These are phyloP conservation scores for Chascanopsetta lugubris DNA, from an alignment of 2,113 vertebrate species.

Conservation along the genomic window DNA sequence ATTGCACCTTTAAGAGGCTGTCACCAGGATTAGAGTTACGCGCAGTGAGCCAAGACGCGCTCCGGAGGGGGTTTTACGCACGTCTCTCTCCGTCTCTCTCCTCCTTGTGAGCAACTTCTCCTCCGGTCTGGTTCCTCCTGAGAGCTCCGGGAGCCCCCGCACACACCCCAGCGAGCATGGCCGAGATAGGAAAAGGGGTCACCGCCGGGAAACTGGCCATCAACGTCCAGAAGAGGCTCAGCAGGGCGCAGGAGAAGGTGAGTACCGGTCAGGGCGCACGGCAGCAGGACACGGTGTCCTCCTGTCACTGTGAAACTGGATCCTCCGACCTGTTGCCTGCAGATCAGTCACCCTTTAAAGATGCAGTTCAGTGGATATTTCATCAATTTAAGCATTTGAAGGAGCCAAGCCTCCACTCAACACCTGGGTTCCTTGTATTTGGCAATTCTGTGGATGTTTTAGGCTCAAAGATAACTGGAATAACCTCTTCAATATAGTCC, in stretches of 20 bases:
- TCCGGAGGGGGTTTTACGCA: conserved; percentile 54
- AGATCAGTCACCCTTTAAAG: neutral
- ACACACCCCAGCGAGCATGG: conserved; percentile 81
- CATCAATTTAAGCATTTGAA: neutral
- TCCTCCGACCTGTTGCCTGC: neutral
- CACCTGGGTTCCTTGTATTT: too few relatives aligned
- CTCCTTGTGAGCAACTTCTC: conserved; percentile 3
- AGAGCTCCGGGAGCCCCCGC: conserved; percentile 23
- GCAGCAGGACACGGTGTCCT: conserved; percentile 32
- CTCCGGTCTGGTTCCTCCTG: conserved; percentile 3
- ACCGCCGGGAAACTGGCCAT: conserved; percentile 94
- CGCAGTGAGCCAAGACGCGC: conserved; percentile 18
- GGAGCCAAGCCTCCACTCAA: too few relatives aligned
- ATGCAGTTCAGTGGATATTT: neutral
- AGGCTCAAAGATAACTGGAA: too few relatives aligned
- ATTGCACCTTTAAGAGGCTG: conserved; percentile 72
- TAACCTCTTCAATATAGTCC: too few relatives aligned
- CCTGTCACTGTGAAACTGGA: conserved; percentile 40
- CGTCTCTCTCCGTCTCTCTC: conserved; percentile 31
- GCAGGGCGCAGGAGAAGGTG: conserved; percentile 97
- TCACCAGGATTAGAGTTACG: conserved; percentile 69
- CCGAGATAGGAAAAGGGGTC: conserved; percentile 94
- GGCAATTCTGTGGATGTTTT: too few relatives aligned
- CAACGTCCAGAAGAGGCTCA: conserved; percentile 95
- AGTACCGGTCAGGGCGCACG: conserved; percentile 11